Conservation (phyloP, 2,888 invertebrate species). For the Anarsia innoxiella region DNA sequence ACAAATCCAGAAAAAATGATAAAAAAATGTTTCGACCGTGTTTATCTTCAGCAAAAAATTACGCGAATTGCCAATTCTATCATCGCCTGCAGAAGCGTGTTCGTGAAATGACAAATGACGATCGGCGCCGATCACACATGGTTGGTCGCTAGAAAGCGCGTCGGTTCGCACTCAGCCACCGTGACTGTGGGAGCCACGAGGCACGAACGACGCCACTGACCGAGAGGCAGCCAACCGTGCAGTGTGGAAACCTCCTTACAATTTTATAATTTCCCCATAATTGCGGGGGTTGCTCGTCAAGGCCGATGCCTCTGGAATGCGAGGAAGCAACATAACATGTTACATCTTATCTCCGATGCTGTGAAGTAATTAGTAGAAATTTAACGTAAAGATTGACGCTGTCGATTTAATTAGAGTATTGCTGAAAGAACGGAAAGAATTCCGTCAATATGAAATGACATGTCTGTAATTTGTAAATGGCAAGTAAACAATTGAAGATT, state of each 20-base stretch:
- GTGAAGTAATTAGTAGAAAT: no score
- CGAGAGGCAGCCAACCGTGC: constrained; percentile 51
- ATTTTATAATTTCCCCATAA: constrained; percentile 6
- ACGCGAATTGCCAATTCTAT: no score
- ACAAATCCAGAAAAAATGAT: not conserved
- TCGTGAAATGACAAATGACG: constrained; percentile 5
- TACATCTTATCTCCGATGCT: no score
- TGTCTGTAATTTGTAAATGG: no score
- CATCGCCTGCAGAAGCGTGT: not conserved
- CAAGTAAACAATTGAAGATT: no score
- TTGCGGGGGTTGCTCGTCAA: constrained; percentile 5
- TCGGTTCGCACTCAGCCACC: constrained; percentile 52
- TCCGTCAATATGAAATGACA: no score
- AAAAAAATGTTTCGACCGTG: not conserved
- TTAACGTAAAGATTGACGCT: no score
- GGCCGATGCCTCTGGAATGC: constrained; percentile 7
- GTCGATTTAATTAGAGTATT: no score
- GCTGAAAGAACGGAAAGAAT: no score
- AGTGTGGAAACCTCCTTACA: constrained; percentile 29
- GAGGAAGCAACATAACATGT: no score
- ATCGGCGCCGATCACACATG: constrained; percentile 8
- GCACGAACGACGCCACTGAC: constrained; percentile 62
- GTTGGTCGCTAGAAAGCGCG: constrained; percentile 62
- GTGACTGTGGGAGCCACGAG: no score
- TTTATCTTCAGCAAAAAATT: no score